Percentiles rank a stretch among this genome's conserved stretches.
Conservation (phyloP, 2,113 vertebrate species). For the Pristiophorus japonicus region DNA sequence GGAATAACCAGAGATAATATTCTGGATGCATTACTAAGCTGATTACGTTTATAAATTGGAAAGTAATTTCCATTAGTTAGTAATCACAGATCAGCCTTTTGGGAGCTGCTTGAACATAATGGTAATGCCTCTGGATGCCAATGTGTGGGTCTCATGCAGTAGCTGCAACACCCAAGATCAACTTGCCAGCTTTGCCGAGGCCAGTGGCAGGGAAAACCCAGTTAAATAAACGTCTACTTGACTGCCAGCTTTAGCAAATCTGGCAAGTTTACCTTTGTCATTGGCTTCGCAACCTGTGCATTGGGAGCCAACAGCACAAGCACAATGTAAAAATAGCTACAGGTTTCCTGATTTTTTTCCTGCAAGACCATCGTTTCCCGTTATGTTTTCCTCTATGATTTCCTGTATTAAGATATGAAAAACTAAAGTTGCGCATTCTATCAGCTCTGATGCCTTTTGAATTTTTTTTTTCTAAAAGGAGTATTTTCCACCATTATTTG, state of each 20-base stretch:
- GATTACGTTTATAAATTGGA: background rate
- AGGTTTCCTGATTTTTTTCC: background rate
- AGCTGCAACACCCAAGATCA: background rate
- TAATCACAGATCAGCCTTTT: background rate
- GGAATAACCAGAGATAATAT: background rate
- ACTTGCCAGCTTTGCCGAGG: background rate
- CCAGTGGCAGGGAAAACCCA: background rate
- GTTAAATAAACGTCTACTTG: background rate
- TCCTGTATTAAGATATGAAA: background rate
- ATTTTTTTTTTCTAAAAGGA: background rate
- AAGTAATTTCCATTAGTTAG: background rate
- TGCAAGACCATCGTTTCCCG: background rate
- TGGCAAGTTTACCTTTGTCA: background rate
- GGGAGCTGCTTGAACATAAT: background rate
- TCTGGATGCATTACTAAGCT: background rate
- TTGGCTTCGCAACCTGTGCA: background rate
- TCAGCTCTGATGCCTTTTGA: background rate
- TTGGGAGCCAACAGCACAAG: background rate
- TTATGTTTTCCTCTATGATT: background rate
- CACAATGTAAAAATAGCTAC: background rate
- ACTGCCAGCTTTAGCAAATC: background rate
- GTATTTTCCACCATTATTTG: background rate
- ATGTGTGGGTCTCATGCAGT: background rate
- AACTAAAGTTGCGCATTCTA: background rate
- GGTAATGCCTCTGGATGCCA: background rate